phyloP scores from a whole-genome alignment of 2,113 vertebrate species.

The Datnioides undecimradiatus region DNA sequence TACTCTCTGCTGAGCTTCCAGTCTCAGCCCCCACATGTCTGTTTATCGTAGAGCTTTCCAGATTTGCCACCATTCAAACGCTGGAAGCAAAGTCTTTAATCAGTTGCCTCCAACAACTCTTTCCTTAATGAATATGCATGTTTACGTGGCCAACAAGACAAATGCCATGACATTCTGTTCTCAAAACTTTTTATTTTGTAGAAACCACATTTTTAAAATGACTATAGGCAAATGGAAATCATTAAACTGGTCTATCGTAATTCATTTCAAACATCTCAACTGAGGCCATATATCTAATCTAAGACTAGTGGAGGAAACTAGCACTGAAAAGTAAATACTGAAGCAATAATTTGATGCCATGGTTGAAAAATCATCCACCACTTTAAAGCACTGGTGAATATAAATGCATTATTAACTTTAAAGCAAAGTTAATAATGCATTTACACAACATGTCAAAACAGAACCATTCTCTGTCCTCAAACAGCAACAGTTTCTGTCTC shows the following conservation, averaged over 20 bases:
- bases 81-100: constrained; percentile 5
- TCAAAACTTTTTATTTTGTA: not conserved
- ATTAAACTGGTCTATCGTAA: not conserved
- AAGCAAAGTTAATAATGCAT: too few relatives aligned
- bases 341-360: too few relatives aligned
- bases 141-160: not conserved
- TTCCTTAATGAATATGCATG: not conserved
- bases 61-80: not conserved
- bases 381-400: too few relatives aligned
- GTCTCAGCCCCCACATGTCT: not conserved
- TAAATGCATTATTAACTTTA: too few relatives aligned
- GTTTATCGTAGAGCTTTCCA: not conserved
- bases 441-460: too few relatives aligned
- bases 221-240: not conserved
- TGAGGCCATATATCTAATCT: too few relatives aligned
- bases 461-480: too few relatives aligned
- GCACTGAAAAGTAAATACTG: too few relatives aligned
- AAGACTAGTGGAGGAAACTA: too few relatives aligned
- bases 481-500: too few relatives aligned
- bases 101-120: not conserved
- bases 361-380: too few relatives aligned
- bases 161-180: not conserved
- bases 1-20: constrained; percentile 1
- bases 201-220: not conserved
- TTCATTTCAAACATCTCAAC: too few relatives aligned